Percentiles rank a stretch among this genome's conserved stretches.
Conservation (phyloP, 2,888 invertebrate species). For the Calliopum simillimum region DNA sequence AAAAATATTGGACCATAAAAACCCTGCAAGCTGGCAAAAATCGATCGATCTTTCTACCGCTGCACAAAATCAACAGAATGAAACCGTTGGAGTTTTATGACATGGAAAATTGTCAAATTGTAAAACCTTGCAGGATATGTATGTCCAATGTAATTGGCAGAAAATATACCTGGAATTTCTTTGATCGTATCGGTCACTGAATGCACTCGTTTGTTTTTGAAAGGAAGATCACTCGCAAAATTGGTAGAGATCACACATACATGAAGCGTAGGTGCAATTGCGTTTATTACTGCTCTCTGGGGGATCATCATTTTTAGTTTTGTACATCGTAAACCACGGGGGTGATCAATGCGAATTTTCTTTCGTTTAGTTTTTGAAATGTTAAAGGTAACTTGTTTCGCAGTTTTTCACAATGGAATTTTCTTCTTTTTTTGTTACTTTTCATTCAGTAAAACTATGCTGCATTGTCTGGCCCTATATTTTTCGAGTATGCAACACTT, state of each 20-base stretch:
- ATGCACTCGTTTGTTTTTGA: constrained; percentile 23
- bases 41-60: not conserved
- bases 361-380: constrained; percentile 1
- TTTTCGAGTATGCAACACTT: constrained; percentile 26
- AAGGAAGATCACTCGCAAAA: not conserved
- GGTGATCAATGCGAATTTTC: constrained; percentile 33
- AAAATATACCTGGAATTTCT: constrained; percentile 42
- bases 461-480: not conserved
- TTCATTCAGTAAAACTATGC: constrained; percentile 25
- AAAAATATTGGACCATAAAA: constrained; percentile 9
- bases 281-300: constrained; percentile 60
- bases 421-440: not conserved
- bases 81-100: constrained; percentile 8
- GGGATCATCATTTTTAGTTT: constrained; percentile 48
- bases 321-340: constrained; percentile 22
- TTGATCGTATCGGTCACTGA: constrained; percentile 51
- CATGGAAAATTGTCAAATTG: constrained; percentile 20
- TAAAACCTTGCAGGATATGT: constrained; percentile 49
- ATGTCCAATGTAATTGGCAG: no score
- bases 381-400: not conserved
- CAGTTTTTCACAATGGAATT: not conserved
- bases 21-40: constrained; percentile 1
- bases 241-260: constrained; percentile 28
- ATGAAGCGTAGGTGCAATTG: constrained; percentile 60
- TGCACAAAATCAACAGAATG: not conserved